Conservation (phyloP, 1,140 invertebrate species). For the Ooceraea biroi region DNA sequence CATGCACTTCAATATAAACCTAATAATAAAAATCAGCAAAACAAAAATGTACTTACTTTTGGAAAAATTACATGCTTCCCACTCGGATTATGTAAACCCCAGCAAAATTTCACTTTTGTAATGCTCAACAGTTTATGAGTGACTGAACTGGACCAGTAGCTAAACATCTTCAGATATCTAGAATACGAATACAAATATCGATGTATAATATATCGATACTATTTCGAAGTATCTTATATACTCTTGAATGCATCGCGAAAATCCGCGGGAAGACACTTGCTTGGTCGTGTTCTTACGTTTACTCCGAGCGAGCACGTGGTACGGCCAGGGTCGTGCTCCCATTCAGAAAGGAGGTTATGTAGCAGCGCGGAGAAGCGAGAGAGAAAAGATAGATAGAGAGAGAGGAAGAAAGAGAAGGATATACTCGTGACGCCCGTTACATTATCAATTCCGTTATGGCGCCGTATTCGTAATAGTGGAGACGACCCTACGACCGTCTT, state of each 20-base stretch:
- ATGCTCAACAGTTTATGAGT: no score
- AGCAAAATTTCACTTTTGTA: no score
- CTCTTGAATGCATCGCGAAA: constrained; percentile 10
- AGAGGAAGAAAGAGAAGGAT: constrained; percentile 70
- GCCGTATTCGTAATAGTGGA: constrained; percentile 83
- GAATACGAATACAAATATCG: no score
- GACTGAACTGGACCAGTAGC: no score
- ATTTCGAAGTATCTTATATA: neutral
- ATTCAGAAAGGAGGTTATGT: constrained; percentile 82
- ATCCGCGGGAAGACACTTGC: constrained; percentile 41
- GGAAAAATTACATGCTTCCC: no score
- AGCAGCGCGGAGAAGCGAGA: constrained; percentile 73
- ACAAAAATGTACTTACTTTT: no score
- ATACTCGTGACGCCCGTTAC: constrained; percentile 83
- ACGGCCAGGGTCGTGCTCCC: constrained; percentile 73
- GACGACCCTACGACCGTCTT: constrained; percentile 80
- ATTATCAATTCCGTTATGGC: constrained; percentile 86
- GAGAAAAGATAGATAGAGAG: constrained; percentile 27
- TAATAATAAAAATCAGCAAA: no score
- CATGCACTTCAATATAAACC: no score
- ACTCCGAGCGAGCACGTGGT: constrained; percentile 72
- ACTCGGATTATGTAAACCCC: no score
- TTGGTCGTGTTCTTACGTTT: constrained; percentile 62
- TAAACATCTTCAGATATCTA: no score
- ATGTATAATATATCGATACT: neutral